Evolutionary conservation across 2,797 vertebrate species (phyloP).

Genomic region (Botia almorhae): DNA sequence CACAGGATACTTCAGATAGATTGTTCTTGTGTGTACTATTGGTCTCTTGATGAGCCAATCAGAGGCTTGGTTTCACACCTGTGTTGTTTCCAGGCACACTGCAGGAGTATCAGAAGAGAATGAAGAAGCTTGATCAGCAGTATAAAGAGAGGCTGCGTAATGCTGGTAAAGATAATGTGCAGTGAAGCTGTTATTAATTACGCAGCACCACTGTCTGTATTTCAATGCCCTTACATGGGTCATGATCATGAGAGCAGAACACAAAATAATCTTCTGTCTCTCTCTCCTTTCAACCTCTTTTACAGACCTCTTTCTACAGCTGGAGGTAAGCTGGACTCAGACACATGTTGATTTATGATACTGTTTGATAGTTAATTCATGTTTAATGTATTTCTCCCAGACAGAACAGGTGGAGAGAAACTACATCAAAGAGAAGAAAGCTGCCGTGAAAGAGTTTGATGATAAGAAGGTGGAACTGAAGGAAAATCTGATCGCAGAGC

Average conservation of each 20-base stretch:
- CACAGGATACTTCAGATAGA: background rate
- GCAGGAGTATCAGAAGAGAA: slow-evolving; percentile 98
- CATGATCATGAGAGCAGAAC: background rate
- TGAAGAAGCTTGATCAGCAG: slow-evolving; percentile 98
- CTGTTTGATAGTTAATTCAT: slow-evolving; percentile 8
- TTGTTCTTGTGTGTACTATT: background rate
- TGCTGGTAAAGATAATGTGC: slow-evolving; percentile 78
- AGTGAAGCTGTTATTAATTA: background rate
- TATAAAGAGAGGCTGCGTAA: slow-evolving; percentile 97
- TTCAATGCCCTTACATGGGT: background rate
- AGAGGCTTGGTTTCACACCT: background rate
- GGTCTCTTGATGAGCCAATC: background rate
- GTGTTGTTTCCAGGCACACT: slow-evolving; percentile 82
- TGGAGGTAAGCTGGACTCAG: slow-evolving; percentile 87
- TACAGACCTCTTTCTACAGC: slow-evolving; percentile 94
- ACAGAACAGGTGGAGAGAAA: slow-evolving; percentile 98
- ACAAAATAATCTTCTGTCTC: slow-evolving; percentile 19
- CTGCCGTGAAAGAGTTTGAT: slow-evolving; percentile 97
- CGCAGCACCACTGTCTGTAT: background rate
- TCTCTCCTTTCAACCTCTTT: slow-evolving; percentile 51
- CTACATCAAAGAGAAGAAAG: slow-evolving; percentile 98
- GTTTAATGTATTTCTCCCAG: slow-evolving; percentile 67
- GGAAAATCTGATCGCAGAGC: slow-evolving; percentile 94
- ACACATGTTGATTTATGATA: background rate
- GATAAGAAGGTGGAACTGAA: slow-evolving; percentile 99